phyloP scores from a whole-genome alignment of 2,888 invertebrate genomes.

The Phaonia tiefii region DNA sequence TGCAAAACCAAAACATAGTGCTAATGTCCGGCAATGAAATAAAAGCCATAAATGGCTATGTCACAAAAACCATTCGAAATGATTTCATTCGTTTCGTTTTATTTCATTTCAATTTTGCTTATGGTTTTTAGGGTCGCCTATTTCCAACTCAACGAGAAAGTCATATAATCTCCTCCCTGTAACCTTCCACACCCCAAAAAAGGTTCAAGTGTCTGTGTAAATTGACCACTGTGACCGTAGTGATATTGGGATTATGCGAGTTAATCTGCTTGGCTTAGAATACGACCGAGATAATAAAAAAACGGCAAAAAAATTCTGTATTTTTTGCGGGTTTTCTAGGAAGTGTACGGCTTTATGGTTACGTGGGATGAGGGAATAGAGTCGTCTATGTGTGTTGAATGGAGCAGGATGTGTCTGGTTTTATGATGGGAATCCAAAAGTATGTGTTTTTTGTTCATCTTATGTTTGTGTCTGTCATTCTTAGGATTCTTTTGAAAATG shows the following conservation, averaged over 20 bases:
- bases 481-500: conserved; percentile 1
- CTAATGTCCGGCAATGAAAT: conserved; percentile 61
- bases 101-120: conserved; percentile 31
- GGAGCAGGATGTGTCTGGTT: conserved; percentile 23
- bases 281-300: conserved; percentile 22
- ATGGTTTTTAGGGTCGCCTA: neutral
- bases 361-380: neutral
- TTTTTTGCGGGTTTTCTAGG: neutral
- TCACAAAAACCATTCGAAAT: conserved; percentile 10
- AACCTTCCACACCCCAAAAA: conserved; percentile 52
- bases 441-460: neutral
- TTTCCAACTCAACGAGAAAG: neutral
- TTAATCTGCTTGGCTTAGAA: conserved; percentile 74
- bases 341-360: no score
- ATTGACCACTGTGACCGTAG: conserved; percentile 71
- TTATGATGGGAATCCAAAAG: conserved; percentile 15
- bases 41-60: conserved; percentile 48
- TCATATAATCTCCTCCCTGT: neutral
- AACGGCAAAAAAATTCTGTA: neutral
- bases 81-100: conserved; percentile 32
- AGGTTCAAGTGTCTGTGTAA: conserved; percentile 74
- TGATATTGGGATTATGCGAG: conserved; percentile 78
- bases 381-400: neutral
- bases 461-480: neutral
- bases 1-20: conserved; percentile 39